Evolutionary conservation across 2,888 invertebrate species (phyloP), one percentile per base, ranked within the genome.

Genomic region (Amblyjoppa fuscipennis): DNA sequence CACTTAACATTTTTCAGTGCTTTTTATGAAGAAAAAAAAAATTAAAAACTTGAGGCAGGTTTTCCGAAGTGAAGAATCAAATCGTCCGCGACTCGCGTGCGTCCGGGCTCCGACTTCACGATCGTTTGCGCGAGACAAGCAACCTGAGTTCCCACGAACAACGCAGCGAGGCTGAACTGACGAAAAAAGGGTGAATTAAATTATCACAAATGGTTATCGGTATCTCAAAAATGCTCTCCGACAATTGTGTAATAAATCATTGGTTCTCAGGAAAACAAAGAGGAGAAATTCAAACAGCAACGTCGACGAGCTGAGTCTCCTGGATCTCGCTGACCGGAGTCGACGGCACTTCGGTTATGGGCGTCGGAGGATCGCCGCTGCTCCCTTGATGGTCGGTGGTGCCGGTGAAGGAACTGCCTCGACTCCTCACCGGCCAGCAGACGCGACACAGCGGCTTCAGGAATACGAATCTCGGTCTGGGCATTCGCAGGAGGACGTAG

Each of bases 401-500:
- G 20, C 93, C 93, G 83, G 91, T 92, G 78, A 92, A 94, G 0
- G 94, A 94, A 80, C 91, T 92, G 0, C 90, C 89, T 41, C 93
- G 91, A 88, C 93, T 93, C 81, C 91, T 87, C 2, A 80, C 90
- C 5, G 93, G 92, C 91, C 93, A 92, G 34, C 94, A 94, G 73
- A 92, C 88, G 5, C 89, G 91, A 83, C 94, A 94, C 1, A 94
- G 86, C 1, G 93, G 92, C 83, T 94, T 94, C 38, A 94, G 77
- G 28, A 94, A 76, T 5, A 91, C 90, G 87, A 94, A 92, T 86
- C 92, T 88, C 20, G 93, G 92, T 28, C 92, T 89, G 3, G 91
- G 92, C 91, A 93, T 91, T 83, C 97, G 95, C 93, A 97, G 96
- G 41, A 98, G 95, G 71, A 98, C 98, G 94, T 98, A 98, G 78